Evolutionary conservation across 1,140 invertebrate genomes (phyloP), one percentile per base, ranked within the genome.

Genomic region (Trichonephila clavipes): DNA sequence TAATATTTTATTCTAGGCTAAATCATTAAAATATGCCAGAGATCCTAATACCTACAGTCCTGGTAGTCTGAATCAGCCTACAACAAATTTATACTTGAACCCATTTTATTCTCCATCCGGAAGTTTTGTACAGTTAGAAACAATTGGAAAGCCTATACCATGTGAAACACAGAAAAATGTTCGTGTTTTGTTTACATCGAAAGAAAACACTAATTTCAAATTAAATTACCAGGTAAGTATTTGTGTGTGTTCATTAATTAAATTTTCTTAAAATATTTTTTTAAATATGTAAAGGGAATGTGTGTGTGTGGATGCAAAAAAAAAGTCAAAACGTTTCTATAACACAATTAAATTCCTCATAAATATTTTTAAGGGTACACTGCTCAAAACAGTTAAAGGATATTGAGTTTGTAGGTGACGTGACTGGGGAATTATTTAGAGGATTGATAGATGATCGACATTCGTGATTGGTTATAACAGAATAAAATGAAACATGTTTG

Each of bases 91-190:
- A 0, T 77, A 4, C 24, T n/a, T 94, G 51, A 77, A 24, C 19
- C 91, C 92, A 44, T 96, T 95, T 95, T 96, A 95, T 93, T 96
- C 96, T 8, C 95, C 95, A 14, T 95, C 95, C 0, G 94, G 95
- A 19, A 96, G 95, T 90, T 96, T 95, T 94, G 94, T 96, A 24
- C 95, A 95, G 85, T 95, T 96, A 40, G 94, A 95, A n/a, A 89
- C 92, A 2, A 72, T 95, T 0, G 82, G 94, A 18, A 88, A 94
- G 5, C 69, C 72, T 12, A 83, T 95, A 6, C 83, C 94, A 12
- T 96, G 96, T 95, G 95, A 95, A 16, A 85, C 94, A 1, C 90
- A 94, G 10, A 64, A 95, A 12, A 69, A 88, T 0, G 59, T 96
- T 0, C 95, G 95, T 66, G 96, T 21, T 28, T 88, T 95, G 19